A percentile compares a stretch with the other conserved stretches of the same genome.
Conservation (phyloP, 37 sponge, comb jelly and placozoan species). For the Spongilla lacustris region DNA sequence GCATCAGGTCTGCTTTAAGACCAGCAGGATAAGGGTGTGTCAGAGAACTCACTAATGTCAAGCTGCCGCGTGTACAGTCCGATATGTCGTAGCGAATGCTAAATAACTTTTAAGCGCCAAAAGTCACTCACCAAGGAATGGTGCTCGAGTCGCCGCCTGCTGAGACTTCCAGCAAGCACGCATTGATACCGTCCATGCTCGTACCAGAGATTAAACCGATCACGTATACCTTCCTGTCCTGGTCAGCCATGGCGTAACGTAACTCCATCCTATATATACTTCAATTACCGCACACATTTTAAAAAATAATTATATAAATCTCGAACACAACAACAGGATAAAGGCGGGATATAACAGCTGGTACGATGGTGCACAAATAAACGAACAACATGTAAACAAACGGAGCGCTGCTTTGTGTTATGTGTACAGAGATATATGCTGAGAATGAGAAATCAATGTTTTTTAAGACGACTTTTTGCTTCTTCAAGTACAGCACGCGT, state of each 20-base stretch:
- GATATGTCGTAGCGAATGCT: neutral
- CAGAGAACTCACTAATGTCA: conserved; percentile 12
- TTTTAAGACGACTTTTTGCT: conserved; percentile 32
- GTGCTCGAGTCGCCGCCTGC: neutral
- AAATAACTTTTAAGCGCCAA: neutral
- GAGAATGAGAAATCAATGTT: conserved; percentile 12
- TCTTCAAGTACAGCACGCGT: conserved; percentile 47
- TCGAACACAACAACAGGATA: neutral
- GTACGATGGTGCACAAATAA: neutral
- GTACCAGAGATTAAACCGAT: conserved; percentile 80
- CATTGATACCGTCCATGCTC: conserved; percentile 78
- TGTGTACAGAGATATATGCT: neutral
- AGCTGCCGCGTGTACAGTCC: neutral
- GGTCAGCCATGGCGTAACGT: neutral
- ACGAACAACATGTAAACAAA: neutral
- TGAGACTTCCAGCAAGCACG: conserved; percentile 60
- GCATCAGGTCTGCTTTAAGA: conserved; percentile 50
- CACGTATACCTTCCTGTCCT: neutral
- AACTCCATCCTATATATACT: neutral
- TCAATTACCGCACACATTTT: neutral
- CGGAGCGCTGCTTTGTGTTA: neutral
- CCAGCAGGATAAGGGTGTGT: conserved; percentile 60
- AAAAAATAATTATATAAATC: too few species aligned
- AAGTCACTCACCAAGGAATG: neutral
- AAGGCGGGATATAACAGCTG: neutral